Evolutionary conservation across 2,888 invertebrate genomes (phyloP).

Genomic region (Heteromurus nitidus): DNA sequence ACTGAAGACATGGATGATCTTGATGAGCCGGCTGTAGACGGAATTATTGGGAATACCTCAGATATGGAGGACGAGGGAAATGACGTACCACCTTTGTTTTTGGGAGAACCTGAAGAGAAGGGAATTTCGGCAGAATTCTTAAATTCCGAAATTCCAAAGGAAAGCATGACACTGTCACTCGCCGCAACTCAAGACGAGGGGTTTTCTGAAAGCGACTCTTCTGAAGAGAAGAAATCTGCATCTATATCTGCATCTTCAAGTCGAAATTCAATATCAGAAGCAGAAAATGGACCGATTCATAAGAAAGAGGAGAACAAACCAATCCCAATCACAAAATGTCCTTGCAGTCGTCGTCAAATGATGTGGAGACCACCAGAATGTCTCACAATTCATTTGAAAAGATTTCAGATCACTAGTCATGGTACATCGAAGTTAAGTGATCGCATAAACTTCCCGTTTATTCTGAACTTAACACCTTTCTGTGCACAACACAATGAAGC

Average conservation of each 20-base stretch:
- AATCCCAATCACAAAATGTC: constrained; percentile 88
- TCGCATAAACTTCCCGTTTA: constrained; percentile 89
- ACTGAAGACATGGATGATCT: constrained; percentile 65
- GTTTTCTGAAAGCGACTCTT: constrained; percentile 71
- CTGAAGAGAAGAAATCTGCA: constrained; percentile 64
- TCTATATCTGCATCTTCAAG: constrained; percentile 68
- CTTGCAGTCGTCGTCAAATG: constrained; percentile 82
- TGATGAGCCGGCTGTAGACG: constrained; percentile 70
- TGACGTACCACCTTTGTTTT: constrained; percentile 63
- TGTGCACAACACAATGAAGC: constrained; percentile 82
- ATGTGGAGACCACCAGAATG: constrained; percentile 94
- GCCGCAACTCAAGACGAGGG: constrained; percentile 71
- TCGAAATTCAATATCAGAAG: constrained; percentile 69
- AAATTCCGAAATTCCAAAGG: constrained; percentile 42
- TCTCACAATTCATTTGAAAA: constrained; percentile 94
- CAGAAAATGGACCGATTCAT: constrained; percentile 52
- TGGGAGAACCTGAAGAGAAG: constrained; percentile 50
- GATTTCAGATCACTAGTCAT: constrained; percentile 89
- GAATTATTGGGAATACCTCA: constrained; percentile 63
- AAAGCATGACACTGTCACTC: constrained; percentile 40
- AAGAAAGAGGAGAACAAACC: constrained; percentile 78
- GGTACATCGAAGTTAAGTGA: constrained; percentile 87
- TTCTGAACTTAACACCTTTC: constrained; percentile 92
- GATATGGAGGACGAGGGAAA: constrained; percentile 69
- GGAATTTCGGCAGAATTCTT: constrained; percentile 31